Evolutionary conservation across 30 jellyfish, hydroid and myxozoan species (phyloP).

Genomic region (Cassiopea xamachana): DNA sequence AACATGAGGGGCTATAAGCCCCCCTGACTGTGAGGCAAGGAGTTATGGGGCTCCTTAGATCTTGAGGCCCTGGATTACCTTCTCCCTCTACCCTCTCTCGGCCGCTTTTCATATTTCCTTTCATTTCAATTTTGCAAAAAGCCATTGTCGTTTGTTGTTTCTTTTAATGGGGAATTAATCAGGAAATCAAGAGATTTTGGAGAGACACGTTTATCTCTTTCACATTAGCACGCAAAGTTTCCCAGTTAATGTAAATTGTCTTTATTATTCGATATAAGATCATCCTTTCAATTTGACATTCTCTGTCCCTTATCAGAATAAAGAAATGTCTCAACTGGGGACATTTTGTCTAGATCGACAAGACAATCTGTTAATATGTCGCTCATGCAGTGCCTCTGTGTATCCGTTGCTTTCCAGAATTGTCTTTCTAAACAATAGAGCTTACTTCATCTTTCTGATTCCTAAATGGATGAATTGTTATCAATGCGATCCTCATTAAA

Average conservation of each 20-base stretch:
- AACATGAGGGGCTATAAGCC: too few species aligned
- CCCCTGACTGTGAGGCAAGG: too few species aligned
- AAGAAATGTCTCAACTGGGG: conserved; percentile 23
- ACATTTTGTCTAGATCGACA: neutral
- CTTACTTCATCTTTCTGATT: conserved; percentile 1
- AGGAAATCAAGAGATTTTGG: too few species aligned
- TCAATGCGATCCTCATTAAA: neutral
- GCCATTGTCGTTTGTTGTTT: too few species aligned
- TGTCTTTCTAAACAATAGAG: neutral
- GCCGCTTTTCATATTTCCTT: too few species aligned
- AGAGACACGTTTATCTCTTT: too few species aligned
- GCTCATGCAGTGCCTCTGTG: conserved; percentile 32
- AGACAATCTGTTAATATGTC: conserved; percentile 3
- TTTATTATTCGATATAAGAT: neutral
- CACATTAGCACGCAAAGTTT: neutral
- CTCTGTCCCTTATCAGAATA: neutral
- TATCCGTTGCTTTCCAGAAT: conserved; percentile 30
- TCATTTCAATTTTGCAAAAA: too few species aligned
- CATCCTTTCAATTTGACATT: neutral
- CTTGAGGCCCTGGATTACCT: too few species aligned
- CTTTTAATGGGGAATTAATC: too few species aligned
- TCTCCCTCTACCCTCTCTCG: too few species aligned
- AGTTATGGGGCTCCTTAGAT: too few species aligned
- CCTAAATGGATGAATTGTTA: conserved; percentile 30
- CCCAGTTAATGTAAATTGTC: neutral